Conservation (phyloP, 2,888 invertebrate genomes). For the Agrochola litura region DNA sequence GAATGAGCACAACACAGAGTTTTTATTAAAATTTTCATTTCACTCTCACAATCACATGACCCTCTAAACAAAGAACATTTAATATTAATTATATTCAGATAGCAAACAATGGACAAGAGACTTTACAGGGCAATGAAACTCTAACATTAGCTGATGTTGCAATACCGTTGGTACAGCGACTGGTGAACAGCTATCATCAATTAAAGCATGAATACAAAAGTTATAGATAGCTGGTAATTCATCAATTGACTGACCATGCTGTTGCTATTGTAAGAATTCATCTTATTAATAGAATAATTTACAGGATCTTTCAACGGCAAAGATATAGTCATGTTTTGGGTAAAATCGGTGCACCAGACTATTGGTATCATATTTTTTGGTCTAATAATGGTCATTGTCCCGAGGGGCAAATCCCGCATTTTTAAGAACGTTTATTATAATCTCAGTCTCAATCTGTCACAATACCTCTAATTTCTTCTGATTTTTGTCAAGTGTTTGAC, state of each 20-base stretch:
- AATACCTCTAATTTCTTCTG: no score
- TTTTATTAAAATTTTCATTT: conserved; percentile 24
- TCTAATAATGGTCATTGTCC: neutral
- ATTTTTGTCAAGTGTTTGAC: no score
- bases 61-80: conserved; percentile 54
- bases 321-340: neutral
- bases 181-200: conserved; percentile 75
- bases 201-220: conserved; percentile 73
- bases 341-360: no score
- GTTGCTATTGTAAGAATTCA: conserved; percentile 3
- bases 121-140: conserved; percentile 54
- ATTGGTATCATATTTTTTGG: neutral
- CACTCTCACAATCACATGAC: conserved; percentile 19
- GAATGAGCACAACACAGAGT: conserved; percentile 10
- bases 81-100: conserved; percentile 61
- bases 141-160: conserved; percentile 61
- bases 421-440: no score
- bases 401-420: no score
- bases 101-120: conserved; percentile 56
- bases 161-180: conserved; percentile 68
- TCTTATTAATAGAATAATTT: neutral
- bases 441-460: no score
- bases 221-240: conserved; percentile 37
- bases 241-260: conserved; percentile 39
- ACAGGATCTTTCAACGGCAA: neutral